A percentile compares a stretch with the other conserved stretches of the same genome.
phyloP scores from a whole-genome alignment of 1,140 invertebrate species.

The Heliconius eleuchia region DNA sequence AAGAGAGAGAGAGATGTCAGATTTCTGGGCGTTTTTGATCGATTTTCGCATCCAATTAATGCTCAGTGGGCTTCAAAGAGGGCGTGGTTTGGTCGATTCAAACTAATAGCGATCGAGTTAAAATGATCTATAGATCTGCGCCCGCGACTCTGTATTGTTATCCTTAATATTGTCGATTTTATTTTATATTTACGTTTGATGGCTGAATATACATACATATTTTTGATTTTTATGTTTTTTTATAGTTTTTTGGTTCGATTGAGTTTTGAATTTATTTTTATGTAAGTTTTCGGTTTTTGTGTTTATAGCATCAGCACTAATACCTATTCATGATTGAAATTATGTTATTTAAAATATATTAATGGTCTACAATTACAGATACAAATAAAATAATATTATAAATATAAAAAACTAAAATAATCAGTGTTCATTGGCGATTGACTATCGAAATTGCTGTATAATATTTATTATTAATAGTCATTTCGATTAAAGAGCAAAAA shows the following conservation, averaged over 20 bases:
- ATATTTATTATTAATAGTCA: not conserved
- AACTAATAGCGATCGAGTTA: conserved; percentile 73
- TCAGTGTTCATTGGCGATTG: no score
- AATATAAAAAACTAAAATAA: no score
- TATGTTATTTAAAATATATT: not conserved
- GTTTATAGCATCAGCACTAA: not conserved
- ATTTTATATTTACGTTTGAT: conserved; percentile 67
- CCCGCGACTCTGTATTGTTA: conserved; percentile 71
- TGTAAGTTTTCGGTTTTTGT: not conserved
- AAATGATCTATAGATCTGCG: conserved; percentile 78
- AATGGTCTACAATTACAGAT: no score
- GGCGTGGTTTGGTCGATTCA: conserved; percentile 66
- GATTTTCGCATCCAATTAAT: conserved; percentile 74
- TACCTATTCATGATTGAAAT: not conserved
- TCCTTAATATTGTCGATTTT: conserved; percentile 71
- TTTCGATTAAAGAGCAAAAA: not conserved
- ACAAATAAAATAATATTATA: no score
- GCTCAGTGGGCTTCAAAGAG: conserved; percentile 74
- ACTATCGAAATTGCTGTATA: no score
- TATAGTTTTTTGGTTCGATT: not conserved
- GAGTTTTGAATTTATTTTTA: not conserved
- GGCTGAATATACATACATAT: conserved; percentile 55
- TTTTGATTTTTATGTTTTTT: conserved; percentile 19
- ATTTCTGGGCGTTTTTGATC: conserved; percentile 67
- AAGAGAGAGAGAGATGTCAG: conserved; percentile 47